Evolutionary conservation across 2,888 invertebrate genomes (phyloP).

Genomic region (Hyposoter dolosus): DNA sequence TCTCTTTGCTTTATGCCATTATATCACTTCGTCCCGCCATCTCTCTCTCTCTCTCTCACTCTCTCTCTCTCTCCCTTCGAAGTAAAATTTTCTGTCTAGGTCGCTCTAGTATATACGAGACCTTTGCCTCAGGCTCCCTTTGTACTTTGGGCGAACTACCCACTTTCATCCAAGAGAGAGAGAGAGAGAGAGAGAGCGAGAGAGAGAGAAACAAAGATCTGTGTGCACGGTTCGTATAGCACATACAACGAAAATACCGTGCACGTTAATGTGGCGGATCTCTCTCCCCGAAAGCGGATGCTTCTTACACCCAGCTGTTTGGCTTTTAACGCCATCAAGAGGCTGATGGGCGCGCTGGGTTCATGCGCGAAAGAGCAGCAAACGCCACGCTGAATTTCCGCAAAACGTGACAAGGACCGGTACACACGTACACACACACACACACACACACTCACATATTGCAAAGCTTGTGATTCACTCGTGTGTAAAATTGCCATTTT

Average conservation of each 20-base stretch:
- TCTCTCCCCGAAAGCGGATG: slow-evolving; percentile 69
- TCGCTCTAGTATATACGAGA: slow-evolving; percentile 21
- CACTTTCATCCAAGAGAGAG: slow-evolving; percentile 59
- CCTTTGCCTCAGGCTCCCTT: slow-evolving; percentile 67
- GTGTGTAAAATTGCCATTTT: slow-evolving; percentile 25
- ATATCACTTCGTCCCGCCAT: slow-evolving; percentile 21
- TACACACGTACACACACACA: slow-evolving; percentile 8
- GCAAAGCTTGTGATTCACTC: slow-evolving; percentile 15
- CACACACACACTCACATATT: neutral
- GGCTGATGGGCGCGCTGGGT: slow-evolving; percentile 41
- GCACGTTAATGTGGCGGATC: slow-evolving; percentile 40
- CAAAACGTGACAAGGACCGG: slow-evolving; percentile 23
- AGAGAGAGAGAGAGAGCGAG: neutral
- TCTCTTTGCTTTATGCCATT: slow-evolving; percentile 31
- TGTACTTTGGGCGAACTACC: slow-evolving; percentile 67
- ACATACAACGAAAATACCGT: slow-evolving; percentile 56
- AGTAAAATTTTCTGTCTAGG: slow-evolving; percentile 32
- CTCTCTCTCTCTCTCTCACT: slow-evolving; percentile 24
- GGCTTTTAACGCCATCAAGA: slow-evolving; percentile 66
- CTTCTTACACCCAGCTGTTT: slow-evolving; percentile 66
- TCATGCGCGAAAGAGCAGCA: slow-evolving; percentile 63
- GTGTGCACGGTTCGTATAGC: slow-evolving; percentile 61
- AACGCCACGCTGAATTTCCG: slow-evolving; percentile 51
- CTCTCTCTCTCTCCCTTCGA: slow-evolving; percentile 10
- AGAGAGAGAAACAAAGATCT: slow-evolving; percentile 13